Evolutionary conservation across 2,797 vertebrate species (phyloP).

Genomic region (Sebastiscus albofasciatus): DNA sequence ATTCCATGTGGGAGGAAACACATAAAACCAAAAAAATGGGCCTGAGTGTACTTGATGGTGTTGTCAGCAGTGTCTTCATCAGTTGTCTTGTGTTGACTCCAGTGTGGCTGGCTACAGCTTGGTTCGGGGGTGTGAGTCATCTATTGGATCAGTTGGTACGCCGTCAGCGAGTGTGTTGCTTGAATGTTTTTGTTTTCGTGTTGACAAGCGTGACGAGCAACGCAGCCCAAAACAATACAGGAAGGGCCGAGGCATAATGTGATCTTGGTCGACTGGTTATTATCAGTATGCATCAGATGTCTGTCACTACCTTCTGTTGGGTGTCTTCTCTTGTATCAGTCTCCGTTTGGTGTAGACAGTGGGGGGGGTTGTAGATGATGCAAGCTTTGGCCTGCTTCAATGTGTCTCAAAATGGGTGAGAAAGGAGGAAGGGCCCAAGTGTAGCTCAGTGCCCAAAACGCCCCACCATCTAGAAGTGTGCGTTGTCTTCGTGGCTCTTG

Average conservation of each 20-base stretch:
- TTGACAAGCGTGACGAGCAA: constrained; percentile 28
- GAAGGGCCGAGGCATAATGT: constrained; percentile 37
- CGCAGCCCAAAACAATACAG: constrained; percentile 29
- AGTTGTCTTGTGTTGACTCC: constrained; percentile 78
- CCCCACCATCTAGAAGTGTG: constrained; percentile 62
- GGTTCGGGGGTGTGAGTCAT: constrained; percentile 53
- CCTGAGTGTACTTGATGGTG: constrained; percentile 80
- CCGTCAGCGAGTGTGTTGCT: constrained; percentile 60
- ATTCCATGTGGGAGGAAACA: constrained; percentile 65
- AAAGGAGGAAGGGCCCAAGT: constrained; percentile 64
- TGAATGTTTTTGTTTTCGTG: constrained; percentile 48
- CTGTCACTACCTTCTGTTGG: constrained; percentile 63
- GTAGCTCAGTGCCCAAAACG: constrained; percentile 75
- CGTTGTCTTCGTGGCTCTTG: constrained; percentile 67
- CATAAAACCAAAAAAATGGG: constrained; percentile 60
- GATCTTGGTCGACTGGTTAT: constrained; percentile 40
- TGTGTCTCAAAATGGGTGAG: constrained; percentile 52
- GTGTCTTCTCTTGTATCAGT: constrained; percentile 70
- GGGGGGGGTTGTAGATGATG: constrained; percentile 41
- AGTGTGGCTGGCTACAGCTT: constrained; percentile 68
- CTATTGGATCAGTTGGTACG: constrained; percentile 71
- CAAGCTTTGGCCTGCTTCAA: constrained; percentile 59
- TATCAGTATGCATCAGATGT: constrained; percentile 65
- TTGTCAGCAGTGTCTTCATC: constrained; percentile 84
- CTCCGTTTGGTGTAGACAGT: constrained; percentile 60